A percentile compares a stretch with the other conserved stretches of the same genome.
Evolutionary conservation across 2,113 vertebrate genomes (phyloP).

Genomic region (Podarcis cretensis): DNA sequence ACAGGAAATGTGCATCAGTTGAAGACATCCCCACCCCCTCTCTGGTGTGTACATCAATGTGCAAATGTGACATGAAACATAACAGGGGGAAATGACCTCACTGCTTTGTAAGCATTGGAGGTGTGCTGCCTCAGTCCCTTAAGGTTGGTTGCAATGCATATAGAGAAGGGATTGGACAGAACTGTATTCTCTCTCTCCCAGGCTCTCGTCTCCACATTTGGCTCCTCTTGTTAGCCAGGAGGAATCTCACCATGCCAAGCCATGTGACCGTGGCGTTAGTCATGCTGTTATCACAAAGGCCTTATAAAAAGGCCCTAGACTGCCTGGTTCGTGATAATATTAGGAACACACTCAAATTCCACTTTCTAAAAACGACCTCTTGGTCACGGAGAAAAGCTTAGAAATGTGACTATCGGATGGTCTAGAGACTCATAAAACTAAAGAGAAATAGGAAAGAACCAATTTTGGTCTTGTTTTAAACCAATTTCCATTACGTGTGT

Average conservation of each 20-base stretch:
- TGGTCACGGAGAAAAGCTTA: constrained; percentile 8
- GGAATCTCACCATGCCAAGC: not conserved
- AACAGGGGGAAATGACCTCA: too few relatives aligned
- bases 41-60: too few relatives aligned
- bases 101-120: too few relatives aligned
- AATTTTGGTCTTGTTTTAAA: constrained; percentile 11
- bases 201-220: not conserved
- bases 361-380: not conserved
- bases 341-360: constrained; percentile 8
- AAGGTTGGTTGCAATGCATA: not conserved
- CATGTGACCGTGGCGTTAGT: constrained; percentile 1
- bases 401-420: not conserved
- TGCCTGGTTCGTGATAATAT: constrained; percentile 17
- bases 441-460: not conserved
- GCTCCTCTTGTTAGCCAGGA: not conserved
- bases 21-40: too few relatives aligned
- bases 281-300: constrained; percentile 19
- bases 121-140: not conserved
- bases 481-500: not conserved
- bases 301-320: constrained; percentile 6
- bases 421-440: constrained; percentile 18
- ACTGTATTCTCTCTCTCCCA: not conserved
- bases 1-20: too few relatives aligned
- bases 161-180: not conserved
- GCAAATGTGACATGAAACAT: too few relatives aligned